phyloP scores from a whole-genome alignment of 2,797 vertebrate genomes.

The Enteromius trimaculatus region DNA sequence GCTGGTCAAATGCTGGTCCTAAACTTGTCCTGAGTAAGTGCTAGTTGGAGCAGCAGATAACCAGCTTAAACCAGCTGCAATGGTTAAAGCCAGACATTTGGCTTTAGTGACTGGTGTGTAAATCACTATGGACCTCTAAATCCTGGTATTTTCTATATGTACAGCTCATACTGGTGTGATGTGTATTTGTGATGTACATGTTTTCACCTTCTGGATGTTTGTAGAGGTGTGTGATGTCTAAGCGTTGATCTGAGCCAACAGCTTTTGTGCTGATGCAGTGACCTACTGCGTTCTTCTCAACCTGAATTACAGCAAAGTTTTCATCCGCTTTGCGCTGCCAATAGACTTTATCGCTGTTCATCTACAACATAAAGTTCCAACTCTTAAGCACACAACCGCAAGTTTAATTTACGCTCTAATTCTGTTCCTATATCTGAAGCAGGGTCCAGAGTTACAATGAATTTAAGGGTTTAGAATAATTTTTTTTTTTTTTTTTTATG shows the following conservation, averaged over 20 bases:
- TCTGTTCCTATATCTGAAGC: neutral
- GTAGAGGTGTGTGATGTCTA: conserved; percentile 35
- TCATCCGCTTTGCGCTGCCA: neutral
- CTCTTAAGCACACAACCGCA: neutral
- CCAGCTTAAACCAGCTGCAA: too few species aligned
- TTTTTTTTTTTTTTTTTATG: neutral
- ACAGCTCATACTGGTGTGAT: neutral
- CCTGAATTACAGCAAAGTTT: neutral
- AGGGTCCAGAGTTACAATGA: neutral
- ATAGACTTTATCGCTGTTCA: conserved; percentile 41
- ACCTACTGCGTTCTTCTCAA: conserved; percentile 22
- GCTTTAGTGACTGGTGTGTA: too few species aligned
- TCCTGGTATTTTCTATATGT: neutral
- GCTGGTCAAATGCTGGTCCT: too few species aligned
- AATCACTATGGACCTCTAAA: neutral
- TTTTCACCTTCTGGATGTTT: conserved; percentile 35
- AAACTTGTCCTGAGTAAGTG: too few species aligned
- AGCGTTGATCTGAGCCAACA: conserved; percentile 7
- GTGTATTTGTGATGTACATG: neutral
- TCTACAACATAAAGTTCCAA: conserved; percentile 1
- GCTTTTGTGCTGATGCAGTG: conserved; percentile 42
- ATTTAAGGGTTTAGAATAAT: neutral
- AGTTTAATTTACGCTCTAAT: neutral
- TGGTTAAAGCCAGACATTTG: neutral
- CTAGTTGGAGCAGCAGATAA: too few species aligned